phyloP scores from a whole-genome alignment of 2,888 invertebrate species.

The Myathropa florea region DNA sequence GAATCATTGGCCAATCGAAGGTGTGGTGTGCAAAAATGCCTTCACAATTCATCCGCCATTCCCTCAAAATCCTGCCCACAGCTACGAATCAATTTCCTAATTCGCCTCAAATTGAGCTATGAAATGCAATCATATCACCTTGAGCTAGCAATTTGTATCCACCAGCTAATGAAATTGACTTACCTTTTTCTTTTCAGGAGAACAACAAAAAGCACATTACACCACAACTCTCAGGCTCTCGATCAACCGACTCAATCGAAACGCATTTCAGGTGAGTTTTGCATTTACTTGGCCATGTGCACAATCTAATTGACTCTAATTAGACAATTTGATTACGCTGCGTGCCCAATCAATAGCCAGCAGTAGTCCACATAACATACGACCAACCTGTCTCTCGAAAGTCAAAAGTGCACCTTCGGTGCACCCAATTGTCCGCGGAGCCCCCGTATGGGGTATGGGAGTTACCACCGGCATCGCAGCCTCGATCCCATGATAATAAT shows the following conservation, averaged over 20 bases:
- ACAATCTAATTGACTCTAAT: constrained; percentile 68
- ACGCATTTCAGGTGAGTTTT: constrained; percentile 61
- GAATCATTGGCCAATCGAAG: neutral
- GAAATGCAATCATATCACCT: constrained; percentile 1
- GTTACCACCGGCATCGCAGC: constrained; percentile 59
- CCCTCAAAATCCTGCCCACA: neutral
- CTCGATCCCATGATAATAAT: constrained; percentile 60
- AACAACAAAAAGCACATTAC: neutral
- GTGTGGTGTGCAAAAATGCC: neutral
- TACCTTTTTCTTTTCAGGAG: constrained; percentile 41
- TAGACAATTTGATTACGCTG: constrained; percentile 67
- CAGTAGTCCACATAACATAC: constrained; percentile 37
- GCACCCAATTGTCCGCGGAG: constrained; percentile 47
- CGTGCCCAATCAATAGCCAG: constrained; percentile 35
- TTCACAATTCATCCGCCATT: neutral
- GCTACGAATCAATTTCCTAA: neutral
- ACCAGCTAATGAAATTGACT: constrained; percentile 1
- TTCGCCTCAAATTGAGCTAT: neutral
- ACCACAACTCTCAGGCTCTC: neutral
- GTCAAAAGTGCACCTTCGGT: constrained; percentile 60
- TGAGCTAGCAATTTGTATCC: constrained; percentile 8
- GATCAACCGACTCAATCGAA: constrained; percentile 21
- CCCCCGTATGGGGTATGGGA: constrained; percentile 38
- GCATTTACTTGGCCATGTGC: constrained; percentile 55
- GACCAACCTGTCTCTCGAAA: constrained; percentile 53